Evolutionary conservation across 2,888 invertebrate genomes (phyloP), one percentile per base, ranked within the genome.

Genomic region (Siphonodentalium dalli): DNA sequence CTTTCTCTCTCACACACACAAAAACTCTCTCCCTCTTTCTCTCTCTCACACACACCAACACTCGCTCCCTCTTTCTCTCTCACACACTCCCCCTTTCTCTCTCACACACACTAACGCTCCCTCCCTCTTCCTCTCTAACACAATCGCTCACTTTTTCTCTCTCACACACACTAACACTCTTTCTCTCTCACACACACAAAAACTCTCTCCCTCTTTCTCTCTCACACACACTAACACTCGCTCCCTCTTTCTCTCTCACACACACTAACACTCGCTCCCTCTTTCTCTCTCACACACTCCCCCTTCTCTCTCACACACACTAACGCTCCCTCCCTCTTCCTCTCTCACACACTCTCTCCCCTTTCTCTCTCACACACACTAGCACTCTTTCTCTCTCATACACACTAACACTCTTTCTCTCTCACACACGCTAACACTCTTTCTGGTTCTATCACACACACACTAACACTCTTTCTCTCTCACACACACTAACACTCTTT

Each of bases 361-460:
- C 51, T 34, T 40, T 53, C 55, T 20, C 51, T 38, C 51, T 27
- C 44, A 38, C 51, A n/a, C 51, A 34, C 51, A 27, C 51, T 53
- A 37, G 26, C 44, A 52, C 47, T 35, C 39, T 38, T 51, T 11
- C 39, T 29, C 39, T 27, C 51, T 40, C 39, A 15, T 40, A 29
- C 45, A 33, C 52, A 53, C 52, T 33, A 45, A 13, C 39, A 11
- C 13, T 52, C 34, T 31, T 39, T 53, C 39, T 13, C 44, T 29
- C 31, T 9, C 43, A n/a, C 51, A 21, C 37, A 38, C 51, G 11
- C 41, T 34, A 26, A 2, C 42, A 23, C 50, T 5, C 28, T 33
- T 43, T 23, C 43, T 27, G 27, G n/a, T 6, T 34, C 35, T n/a
- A 23, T 34, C 35, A 4, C 35, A 21, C 29, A 15, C 35, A 20